Evolutionary conservation across 2,113 vertebrate species (phyloP), one percentile per base, ranked within the genome.

Genomic region (Megalops atlanticus): DNA sequence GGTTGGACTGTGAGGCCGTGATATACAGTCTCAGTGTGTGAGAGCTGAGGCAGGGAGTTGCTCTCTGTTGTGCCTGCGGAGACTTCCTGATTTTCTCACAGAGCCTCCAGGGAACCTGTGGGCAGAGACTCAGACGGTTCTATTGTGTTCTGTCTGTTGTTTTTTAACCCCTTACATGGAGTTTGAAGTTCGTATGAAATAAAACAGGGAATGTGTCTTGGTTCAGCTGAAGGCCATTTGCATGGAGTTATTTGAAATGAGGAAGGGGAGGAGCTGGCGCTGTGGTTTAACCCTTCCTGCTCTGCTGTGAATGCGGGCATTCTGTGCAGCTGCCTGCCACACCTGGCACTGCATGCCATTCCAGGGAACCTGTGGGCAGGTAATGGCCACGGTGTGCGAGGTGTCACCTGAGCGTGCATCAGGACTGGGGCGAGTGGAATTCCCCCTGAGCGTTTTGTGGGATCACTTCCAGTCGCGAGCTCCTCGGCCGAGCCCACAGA

Each of bases 11-110:
- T n/a, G n/a, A n/a, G n/a, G n/a, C n/a, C n/a, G n/a, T n/a, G n/a
- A n/a, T n/a, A n/a, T n/a, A n/a, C n/a, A n/a, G n/a, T n/a, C n/a
- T n/a, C n/a, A n/a, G n/a, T n/a, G n/a, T 88, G 89, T 89, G 90
- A 84, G 45, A 49, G 86, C 86, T 49, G 8, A 49, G 90, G 84
- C 85, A 76, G n/a, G n/a, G n/a, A n/a, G n/a, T n/a, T n/a, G n/a
- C n/a, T n/a, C n/a, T n/a, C n/a, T n/a, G n/a, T n/a, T n/a, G n/a
- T n/a, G n/a, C n/a, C n/a, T n/a, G n/a, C n/a, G n/a, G n/a, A n/a
- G n/a, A n/a, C n/a, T n/a, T n/a, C n/a, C n/a, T n/a, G n/a, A n/a
- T n/a, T n/a, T n/a, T n/a, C n/a, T n/a, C n/a, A n/a, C n/a, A n/a
- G n/a, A n/a, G n/a, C n/a, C n/a, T n/a, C n/a, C n/a, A n/a, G n/a